phyloP scores from a whole-genome alignment of 2,888 invertebrate species.

The Andricus quercusramuli region DNA sequence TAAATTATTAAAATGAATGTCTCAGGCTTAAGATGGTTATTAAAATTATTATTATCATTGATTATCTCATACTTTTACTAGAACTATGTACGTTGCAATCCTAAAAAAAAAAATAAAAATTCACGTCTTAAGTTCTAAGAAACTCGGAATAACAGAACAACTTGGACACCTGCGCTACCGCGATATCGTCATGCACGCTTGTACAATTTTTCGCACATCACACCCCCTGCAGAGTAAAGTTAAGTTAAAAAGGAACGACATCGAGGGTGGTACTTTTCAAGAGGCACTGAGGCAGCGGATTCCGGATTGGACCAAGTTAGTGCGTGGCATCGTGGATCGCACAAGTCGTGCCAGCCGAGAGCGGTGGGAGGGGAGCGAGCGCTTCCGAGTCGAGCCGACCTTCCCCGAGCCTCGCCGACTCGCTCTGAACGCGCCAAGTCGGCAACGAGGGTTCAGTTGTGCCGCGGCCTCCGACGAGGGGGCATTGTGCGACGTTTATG shows the following conservation, averaged over 20 bases:
- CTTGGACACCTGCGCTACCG: too few species aligned
- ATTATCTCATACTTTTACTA: too few species aligned
- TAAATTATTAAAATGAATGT: too few species aligned
- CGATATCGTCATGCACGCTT: slow-evolving; percentile 44
- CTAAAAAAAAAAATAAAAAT: too few species aligned
- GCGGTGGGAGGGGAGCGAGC: slow-evolving; percentile 38
- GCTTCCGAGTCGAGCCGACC: slow-evolving; percentile 60
- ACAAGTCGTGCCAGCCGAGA: slow-evolving; percentile 20
- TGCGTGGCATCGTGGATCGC: slow-evolving; percentile 53
- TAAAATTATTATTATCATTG: too few species aligned
- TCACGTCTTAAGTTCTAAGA: too few species aligned
- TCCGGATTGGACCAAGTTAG: slow-evolving; percentile 55
- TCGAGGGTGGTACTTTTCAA: slow-evolving; percentile 47
- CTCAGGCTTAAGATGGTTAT: too few species aligned
- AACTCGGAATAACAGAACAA: too few species aligned
- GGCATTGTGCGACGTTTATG: slow-evolving; percentile 55
- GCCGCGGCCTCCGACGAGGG: slow-evolving; percentile 73
- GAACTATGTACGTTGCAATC: too few species aligned
- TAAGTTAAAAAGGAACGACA: slow-evolving; percentile 48
- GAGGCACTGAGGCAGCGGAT: slow-evolving; percentile 21
- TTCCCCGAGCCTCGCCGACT: slow-evolving; percentile 60
- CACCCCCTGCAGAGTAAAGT: slow-evolving; percentile 41
- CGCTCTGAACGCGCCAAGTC: slow-evolving; percentile 69
- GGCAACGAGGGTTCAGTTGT: slow-evolving; percentile 71
- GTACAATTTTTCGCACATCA: slow-evolving; percentile 49